Evolutionary conservation across 2,113 vertebrate species (phyloP).

Genomic region (Gavia stellata): DNA sequence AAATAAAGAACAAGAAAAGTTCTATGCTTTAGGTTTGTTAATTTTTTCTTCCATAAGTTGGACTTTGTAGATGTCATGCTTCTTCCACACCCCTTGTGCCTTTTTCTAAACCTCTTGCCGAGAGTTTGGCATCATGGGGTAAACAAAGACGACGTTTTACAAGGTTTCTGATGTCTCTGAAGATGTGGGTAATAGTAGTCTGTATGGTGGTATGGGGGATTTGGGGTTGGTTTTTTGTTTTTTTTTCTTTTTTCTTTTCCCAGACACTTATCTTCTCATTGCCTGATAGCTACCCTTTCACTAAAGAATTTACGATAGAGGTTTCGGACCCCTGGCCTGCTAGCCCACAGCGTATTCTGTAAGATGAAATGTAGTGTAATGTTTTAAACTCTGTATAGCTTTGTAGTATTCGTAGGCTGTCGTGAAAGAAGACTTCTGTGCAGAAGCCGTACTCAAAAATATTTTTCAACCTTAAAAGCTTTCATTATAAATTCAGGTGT

Average conservation of each 20-base stretch:
- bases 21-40: background rate
- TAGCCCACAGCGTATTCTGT: background rate
- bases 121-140: background rate
- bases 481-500: background rate
- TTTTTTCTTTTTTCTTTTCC: background rate
- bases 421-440: background rate
- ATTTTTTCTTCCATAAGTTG: background rate
- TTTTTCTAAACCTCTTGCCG: background rate
- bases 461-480: background rate
- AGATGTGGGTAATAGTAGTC: background rate
- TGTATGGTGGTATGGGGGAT: background rate
- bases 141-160: background rate
- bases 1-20: rapidly evolving
- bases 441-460: background rate
- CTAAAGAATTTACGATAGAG: background rate
- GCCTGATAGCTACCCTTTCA: background rate
- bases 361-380: background rate
- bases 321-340: background rate
- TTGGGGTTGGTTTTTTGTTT: background rate
- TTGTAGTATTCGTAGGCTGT: background rate
- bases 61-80: background rate
- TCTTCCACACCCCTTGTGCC: background rate
- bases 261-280: background rate
- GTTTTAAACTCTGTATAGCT: too few relatives aligned
- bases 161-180: background rate